These are phyloP conservation scores for Apamea monoglypha DNA, from an alignment of 2,888 invertebrate species.

Conservation along the genomic window DNA sequence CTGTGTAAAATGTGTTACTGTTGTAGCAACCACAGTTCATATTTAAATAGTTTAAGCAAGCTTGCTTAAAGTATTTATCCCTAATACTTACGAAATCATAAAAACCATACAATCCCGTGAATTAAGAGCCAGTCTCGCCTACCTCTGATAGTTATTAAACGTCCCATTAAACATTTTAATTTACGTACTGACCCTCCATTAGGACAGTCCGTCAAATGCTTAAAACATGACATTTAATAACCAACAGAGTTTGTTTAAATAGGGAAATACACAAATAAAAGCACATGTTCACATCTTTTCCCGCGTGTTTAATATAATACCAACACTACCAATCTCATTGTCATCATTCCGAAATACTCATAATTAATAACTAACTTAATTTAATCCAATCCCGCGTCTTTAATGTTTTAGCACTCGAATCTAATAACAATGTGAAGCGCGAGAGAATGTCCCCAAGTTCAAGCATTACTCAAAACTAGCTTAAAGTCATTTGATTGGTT, in stretches of 20 bases:
- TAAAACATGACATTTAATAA: background rate
- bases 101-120: background rate
- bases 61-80: no score
- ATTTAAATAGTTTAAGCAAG: background rate
- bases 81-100: background rate
- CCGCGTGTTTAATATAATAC: conserved; percentile 33
- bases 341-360: conserved; percentile 7
- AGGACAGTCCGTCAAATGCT: background rate
- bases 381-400: background rate
- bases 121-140: no score
- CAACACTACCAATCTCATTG: background rate
- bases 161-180: no score
- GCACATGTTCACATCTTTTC: background rate
- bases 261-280: background rate
- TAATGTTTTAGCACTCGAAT: background rate
- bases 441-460: background rate
- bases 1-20: no score
- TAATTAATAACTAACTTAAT: background rate
- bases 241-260: background rate
- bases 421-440: background rate
- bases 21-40: background rate
- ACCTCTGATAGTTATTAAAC: background rate
- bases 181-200: background rate
- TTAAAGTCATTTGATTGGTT: background rate
- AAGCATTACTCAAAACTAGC: background rate